Conservation (phyloP, 2,888 invertebrate genomes). For the Penaeus monodon region DNA sequence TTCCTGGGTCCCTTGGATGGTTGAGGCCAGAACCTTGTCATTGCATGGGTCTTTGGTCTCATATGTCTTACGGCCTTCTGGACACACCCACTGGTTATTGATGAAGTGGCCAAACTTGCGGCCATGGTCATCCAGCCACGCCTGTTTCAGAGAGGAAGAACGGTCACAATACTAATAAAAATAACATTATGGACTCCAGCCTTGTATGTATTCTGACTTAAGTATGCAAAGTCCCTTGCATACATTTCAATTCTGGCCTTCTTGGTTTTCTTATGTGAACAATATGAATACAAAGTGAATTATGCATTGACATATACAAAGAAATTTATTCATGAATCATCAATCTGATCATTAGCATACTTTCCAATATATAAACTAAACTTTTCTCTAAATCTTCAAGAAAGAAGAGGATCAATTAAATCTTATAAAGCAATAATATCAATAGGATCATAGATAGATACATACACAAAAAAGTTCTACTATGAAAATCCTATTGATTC, state of each 20-base stretch:
- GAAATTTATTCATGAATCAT: too few relatives aligned
- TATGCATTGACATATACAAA: too few relatives aligned
- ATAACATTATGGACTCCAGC: not conserved
- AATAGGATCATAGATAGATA: not conserved
- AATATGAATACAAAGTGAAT: too few relatives aligned
- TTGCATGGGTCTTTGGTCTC: slow-evolving; percentile 59
- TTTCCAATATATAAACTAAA: too few relatives aligned
- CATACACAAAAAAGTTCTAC: not conserved
- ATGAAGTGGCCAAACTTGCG: slow-evolving; percentile 66
- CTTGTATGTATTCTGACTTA: not conserved
- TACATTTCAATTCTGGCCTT: not conserved
- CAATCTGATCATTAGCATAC: too few relatives aligned
- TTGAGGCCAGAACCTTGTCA: slow-evolving; percentile 56
- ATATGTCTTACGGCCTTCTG: slow-evolving; percentile 56
- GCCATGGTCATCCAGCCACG: slow-evolving; percentile 65
- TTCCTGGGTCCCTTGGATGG: slow-evolving; percentile 65
- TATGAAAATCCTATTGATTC: not conserved
- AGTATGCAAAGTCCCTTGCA: not conserved
- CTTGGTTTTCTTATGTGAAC: too few relatives aligned
- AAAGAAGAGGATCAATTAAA: too few relatives aligned
- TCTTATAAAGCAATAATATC: too few relatives aligned
- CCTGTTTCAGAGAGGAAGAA: slow-evolving; percentile 31
- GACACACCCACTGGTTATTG: slow-evolving; percentile 64
- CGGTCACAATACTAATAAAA: not conserved
- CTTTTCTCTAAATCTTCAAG: too few relatives aligned